Percentiles rank a stretch among this genome's conserved stretches.
Evolutionary conservation across 2,113 vertebrate genomes (phyloP).

Genomic region (Equus quagga): DNA sequence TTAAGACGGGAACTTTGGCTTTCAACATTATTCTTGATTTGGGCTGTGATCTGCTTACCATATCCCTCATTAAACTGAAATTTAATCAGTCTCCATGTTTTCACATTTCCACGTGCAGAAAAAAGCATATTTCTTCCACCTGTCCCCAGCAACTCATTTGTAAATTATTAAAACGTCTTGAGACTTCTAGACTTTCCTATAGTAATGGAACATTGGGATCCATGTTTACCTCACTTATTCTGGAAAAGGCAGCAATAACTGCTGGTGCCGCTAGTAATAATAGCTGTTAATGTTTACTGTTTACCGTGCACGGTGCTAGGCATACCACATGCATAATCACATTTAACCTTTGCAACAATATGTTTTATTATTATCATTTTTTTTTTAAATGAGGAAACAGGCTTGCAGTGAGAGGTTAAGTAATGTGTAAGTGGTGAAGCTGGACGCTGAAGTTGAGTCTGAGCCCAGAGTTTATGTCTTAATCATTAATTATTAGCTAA

Average conservation of each 20-base stretch:
- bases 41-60: background rate
- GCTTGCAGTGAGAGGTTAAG: background rate
- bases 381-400: background rate
- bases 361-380: background rate
- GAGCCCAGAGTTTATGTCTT: background rate
- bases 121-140: background rate
- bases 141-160: background rate
- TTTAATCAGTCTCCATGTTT: background rate
- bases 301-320: background rate
- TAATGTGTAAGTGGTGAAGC: background rate
- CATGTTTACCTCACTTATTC: background rate
- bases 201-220: background rate
- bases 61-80: background rate
- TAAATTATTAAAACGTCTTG: background rate
- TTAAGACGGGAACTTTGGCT: background rate
- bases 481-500: conserved; percentile 3
- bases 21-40: background rate
- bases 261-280: background rate
- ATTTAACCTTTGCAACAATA: background rate
- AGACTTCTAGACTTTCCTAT: background rate
- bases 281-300: background rate
- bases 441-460: background rate
- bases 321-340: background rate
- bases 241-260: background rate
- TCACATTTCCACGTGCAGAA: background rate